Evolutionary conservation across 2,113 vertebrate species (phyloP).

Genomic region (Sciurus niger): DNA sequence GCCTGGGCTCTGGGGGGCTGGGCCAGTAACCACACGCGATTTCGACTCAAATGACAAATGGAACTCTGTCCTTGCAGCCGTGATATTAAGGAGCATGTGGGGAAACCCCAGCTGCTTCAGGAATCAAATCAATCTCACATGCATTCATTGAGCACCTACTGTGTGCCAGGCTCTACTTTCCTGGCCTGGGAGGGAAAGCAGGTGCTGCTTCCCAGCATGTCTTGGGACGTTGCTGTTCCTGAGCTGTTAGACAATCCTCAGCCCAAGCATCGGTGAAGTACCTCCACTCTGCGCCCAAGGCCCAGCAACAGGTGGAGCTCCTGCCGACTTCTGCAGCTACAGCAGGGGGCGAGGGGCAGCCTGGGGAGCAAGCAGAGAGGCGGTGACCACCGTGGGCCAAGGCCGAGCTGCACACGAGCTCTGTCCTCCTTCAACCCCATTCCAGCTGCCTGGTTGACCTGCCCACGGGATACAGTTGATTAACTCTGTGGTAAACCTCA

Average conservation of each 20-base stretch:
- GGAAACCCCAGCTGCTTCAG: neutral
- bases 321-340: neutral
- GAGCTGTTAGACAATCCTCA: rapidly evolving
- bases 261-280: neutral
- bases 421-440: neutral
- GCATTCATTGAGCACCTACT: neutral
- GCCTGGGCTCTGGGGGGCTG: neutral
- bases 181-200: neutral
- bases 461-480: neutral
- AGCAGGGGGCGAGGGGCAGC: neutral
- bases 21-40: neutral
- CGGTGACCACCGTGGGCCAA: rapidly evolving
- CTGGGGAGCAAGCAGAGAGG: neutral
- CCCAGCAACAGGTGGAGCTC: neutral
- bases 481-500: too few species aligned
- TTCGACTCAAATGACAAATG: neutral
- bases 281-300: neutral
- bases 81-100: neutral
- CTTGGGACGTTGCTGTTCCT: neutral
- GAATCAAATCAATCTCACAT: rapidly evolving
- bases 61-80: neutral
- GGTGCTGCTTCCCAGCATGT: too few species aligned
- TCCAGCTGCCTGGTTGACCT: neutral
- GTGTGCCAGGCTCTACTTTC: neutral
- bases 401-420: too few species aligned